A percentile compares a stretch with the other conserved stretches of the same genome.
phyloP scores from a whole-genome alignment of 1,140 invertebrate species.

The Aphelinus certus region DNA sequence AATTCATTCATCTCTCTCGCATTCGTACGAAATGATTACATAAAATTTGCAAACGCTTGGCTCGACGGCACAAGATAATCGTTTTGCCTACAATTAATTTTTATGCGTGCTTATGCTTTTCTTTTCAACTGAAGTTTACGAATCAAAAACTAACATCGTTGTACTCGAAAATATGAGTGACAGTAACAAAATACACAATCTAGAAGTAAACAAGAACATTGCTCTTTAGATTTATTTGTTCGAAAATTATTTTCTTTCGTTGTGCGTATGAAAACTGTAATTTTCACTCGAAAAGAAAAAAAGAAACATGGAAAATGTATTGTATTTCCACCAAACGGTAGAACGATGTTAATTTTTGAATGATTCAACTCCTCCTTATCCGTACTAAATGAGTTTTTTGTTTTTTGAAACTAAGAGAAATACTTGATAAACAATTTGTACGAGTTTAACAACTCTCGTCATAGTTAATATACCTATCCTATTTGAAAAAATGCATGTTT shows the following conservation, averaged over 20 bases:
- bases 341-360: too few species aligned
- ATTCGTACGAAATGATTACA: too few species aligned
- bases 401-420: not conserved
- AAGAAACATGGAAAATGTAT: too few species aligned
- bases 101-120: conserved; percentile 34
- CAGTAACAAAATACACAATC: not conserved
- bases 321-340: too few species aligned
- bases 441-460: conserved; percentile 10
- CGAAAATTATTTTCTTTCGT: too few species aligned
- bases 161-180: not conserved
- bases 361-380: too few species aligned
- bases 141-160: not conserved
- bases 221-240: too few species aligned
- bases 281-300: too few species aligned
- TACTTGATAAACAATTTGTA: conserved; percentile 1
- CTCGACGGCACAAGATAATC: not conserved
- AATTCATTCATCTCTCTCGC: too few species aligned
- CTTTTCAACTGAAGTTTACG: not conserved
- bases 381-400: too few species aligned
- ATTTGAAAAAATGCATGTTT: conserved; percentile 28
- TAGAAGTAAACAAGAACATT: not conserved
- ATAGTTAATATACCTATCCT: conserved; percentile 16
- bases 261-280: too few species aligned
- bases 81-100: conserved; percentile 23
- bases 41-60: conserved; percentile 13